These are phyloP conservation scores for Podabrus alpinus DNA, from an alignment of 2,888 invertebrate species.

Conservation along the genomic window DNA sequence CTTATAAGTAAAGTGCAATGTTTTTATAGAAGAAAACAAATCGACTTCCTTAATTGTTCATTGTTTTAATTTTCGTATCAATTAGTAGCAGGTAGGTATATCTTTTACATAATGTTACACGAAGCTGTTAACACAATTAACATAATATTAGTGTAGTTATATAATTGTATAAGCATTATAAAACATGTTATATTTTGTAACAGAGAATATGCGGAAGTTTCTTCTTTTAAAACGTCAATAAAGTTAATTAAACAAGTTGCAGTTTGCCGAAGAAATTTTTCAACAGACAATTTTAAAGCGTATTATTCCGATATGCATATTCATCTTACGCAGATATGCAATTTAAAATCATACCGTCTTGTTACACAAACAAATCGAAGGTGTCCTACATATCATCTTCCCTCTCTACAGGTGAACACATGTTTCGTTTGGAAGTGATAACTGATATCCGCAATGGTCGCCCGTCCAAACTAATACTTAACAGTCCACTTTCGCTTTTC, in stretches of 20 bases:
- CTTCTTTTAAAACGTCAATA: neutral
- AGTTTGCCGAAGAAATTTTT: neutral
- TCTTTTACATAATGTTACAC: neutral
- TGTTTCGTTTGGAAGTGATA: constrained; percentile 23
- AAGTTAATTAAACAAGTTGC: neutral
- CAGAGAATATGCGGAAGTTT: neutral
- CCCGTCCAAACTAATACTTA: constrained; percentile 8
- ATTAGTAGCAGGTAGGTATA: neutral
- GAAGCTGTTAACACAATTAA: neutral
- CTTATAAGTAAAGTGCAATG: neutral
- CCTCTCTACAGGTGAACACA: constrained; percentile 24
- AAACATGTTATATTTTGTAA: constrained; percentile 2
- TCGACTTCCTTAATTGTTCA: neutral
- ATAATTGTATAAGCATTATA: neutral
- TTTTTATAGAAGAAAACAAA: neutral
- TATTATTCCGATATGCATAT: constrained; percentile 5
- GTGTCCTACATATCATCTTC: constrained; percentile 24
- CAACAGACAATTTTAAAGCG: neutral
- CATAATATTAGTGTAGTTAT: neutral
- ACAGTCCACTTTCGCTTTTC: constrained; percentile 21
- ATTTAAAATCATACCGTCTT: neutral
- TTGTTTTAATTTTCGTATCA: neutral
- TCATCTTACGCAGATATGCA: constrained; percentile 2
- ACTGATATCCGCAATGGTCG: constrained; percentile 21
- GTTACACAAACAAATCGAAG: constrained; percentile 14